These are phyloP conservation scores for Saccopteryx bilineata DNA, from an alignment of 2,113 vertebrate species.

Conservation along the genomic window DNA sequence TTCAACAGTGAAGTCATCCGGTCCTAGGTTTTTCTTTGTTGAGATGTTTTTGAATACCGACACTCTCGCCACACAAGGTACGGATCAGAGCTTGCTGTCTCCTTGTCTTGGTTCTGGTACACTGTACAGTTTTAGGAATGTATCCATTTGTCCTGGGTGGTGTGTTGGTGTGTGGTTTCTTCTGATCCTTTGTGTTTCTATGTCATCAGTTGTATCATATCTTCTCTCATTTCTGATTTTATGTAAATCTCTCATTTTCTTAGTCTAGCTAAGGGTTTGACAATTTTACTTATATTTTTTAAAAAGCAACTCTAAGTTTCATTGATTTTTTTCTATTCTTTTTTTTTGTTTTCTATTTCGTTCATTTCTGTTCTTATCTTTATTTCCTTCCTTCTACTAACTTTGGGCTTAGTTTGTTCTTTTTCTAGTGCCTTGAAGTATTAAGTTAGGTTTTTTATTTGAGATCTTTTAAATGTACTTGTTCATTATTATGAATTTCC, in stretches of 20 bases:
- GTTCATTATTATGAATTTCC: not conserved
- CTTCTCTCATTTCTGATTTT: conserved; percentile 25
- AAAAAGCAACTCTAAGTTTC: not conserved
- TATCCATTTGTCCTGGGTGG: not conserved
- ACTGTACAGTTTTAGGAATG: not conserved
- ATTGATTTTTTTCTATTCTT: not conserved
- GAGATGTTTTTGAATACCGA: not conserved
- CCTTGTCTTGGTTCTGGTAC: not conserved
- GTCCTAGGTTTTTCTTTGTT: not conserved
- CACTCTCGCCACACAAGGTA: not conserved
- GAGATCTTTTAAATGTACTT: not conserved
- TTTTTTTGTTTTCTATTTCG: not conserved
- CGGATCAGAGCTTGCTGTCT: not conserved
- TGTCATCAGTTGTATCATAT: not conserved
- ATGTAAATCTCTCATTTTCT: not conserved
- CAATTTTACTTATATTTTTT: not conserved
- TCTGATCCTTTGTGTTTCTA: not conserved
- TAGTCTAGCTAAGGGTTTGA: not conserved
- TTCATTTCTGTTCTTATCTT: not conserved
- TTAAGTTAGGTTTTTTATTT: not conserved
- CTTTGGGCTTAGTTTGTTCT: not conserved
- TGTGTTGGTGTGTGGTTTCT: not conserved
- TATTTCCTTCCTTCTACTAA: not conserved
- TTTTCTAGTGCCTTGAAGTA: not conserved
- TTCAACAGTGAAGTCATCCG: not conserved